Percentiles rank a stretch among this genome's conserved stretches.
These are phyloP conservation scores for Hymenopus coronatus DNA, from an alignment of 2,888 invertebrate genomes.

Conservation along the genomic window DNA sequence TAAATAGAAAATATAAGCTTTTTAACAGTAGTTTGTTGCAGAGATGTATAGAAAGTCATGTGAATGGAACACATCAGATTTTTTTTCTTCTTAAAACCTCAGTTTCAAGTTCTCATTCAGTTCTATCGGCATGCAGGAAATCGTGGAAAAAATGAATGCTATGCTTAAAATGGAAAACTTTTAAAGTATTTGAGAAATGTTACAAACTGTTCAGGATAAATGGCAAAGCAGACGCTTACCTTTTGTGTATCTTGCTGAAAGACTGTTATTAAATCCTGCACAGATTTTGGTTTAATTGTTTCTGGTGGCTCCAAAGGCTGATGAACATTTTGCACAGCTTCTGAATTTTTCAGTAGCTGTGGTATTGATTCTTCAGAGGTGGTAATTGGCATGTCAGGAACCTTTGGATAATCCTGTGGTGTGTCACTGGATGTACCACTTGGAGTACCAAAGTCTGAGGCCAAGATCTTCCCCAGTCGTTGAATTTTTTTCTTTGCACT, in stretches of 20 bases:
- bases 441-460: not conserved
- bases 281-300: not conserved
- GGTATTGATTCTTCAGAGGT: not conserved
- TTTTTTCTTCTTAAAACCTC: too few species aligned
- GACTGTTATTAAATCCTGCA: not conserved
- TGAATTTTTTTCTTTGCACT: not conserved
- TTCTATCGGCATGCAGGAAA: too few species aligned
- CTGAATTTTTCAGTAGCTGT: not conserved
- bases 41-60: too few species aligned
- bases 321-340: not conserved
- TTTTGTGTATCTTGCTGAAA: not conserved
- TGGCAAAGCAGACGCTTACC: not conserved
- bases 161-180: too few species aligned
- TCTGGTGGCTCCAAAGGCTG: not conserved
- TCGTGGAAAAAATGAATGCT: too few species aligned
- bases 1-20: too few species aligned
- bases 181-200: too few species aligned
- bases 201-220: too few species aligned
- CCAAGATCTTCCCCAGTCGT: not conserved
- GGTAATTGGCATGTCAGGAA: not conserved
- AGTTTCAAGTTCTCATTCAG: too few species aligned
- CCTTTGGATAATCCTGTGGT: not conserved
- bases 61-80: too few species aligned
- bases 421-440: not conserved
- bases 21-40: too few species aligned